Evolutionary conservation across 2,797 vertebrate species (phyloP), one percentile per base, ranked within the genome.

Genomic region (Xiphophorus birchmanni): DNA sequence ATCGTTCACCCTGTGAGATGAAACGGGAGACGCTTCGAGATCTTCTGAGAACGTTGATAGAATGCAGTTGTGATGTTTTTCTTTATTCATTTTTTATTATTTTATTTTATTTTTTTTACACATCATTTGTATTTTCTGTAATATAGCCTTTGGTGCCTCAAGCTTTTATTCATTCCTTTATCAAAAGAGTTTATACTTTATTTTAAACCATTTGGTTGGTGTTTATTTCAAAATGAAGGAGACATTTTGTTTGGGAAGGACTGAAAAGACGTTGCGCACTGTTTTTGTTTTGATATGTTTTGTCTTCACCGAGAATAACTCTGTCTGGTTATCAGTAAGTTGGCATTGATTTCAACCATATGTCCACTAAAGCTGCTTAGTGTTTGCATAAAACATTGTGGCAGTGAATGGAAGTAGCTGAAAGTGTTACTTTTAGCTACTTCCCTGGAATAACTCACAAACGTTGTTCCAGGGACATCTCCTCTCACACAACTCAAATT

Each of bases 161-260:
- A 95, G 88, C 88, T 94, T 95, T 95, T 92, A 94, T 95, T 96
- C 95, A 95, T 95, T 96, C 95, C 94, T 95, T 95, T 95, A 90
- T 93, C 90, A 90, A 82, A 94, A 93, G 90, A 91, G 75, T 87
- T 88, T 91, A 87, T 91, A 88, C 84, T 78, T 63, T 87, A 73
- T 80, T 92, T 91, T 90, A 69, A 91, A 82, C 91, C 85, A 87
- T 85, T 71, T 84, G 85, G 83, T 88, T 88, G 80, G 82, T 67
- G 76, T 90, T 40, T 85, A 74, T 89, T 91, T 90, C 81, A 80
- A 81, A 84, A 42, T 69, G 35, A 42, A 42, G 65, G 21, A 80
- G 82, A 84, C 85, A 86, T 82, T 91, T 75, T 88, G 75, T 87
- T 85, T 87, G 88, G 77, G 86, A 76, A 84, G 82, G 80, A 80